These are phyloP conservation scores for Aramus guarauna DNA, from an alignment of 2,113 vertebrate genomes.

Conservation along the genomic window DNA sequence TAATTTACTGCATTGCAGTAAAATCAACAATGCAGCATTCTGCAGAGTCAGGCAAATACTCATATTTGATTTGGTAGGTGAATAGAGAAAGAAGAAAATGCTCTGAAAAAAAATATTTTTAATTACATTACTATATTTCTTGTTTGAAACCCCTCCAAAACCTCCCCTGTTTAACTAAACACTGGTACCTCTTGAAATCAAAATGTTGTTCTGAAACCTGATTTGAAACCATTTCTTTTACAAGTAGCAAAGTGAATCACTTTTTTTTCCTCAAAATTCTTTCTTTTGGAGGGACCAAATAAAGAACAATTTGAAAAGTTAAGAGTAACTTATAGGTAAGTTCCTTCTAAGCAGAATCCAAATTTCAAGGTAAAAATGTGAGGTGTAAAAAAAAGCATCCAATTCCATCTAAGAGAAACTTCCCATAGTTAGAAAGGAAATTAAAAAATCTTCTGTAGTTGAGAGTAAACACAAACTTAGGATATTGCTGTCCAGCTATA, in stretches of 20 bases:
- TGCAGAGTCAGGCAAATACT: not conserved
- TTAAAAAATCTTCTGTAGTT: not conserved
- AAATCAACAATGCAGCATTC: slow-evolving; percentile 23
- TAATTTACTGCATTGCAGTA: slow-evolving; percentile 43
- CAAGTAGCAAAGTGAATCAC: not conserved
- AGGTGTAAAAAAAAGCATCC: not conserved
- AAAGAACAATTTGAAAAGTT: not conserved
- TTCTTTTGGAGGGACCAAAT: not conserved
- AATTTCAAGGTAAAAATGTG: not conserved
- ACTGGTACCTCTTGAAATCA: not conserved
- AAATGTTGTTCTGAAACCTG: not conserved
- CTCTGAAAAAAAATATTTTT: not conserved
- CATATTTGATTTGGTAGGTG: not conserved
- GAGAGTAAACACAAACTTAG: not conserved
- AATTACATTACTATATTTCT: not conserved
- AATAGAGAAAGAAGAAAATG: not conserved
- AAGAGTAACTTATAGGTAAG: not conserved
- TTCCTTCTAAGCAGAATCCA: not conserved
- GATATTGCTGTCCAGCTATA: not conserved
- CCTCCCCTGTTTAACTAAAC: not conserved
- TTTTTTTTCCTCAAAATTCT: not conserved
- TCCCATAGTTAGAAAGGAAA: not conserved
- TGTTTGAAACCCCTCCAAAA: not conserved
- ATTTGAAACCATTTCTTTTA: not conserved
- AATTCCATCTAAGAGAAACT: not conserved